Base-by-base conservation (phyloP, 2,113 vertebrate species). In the human region DNA sequence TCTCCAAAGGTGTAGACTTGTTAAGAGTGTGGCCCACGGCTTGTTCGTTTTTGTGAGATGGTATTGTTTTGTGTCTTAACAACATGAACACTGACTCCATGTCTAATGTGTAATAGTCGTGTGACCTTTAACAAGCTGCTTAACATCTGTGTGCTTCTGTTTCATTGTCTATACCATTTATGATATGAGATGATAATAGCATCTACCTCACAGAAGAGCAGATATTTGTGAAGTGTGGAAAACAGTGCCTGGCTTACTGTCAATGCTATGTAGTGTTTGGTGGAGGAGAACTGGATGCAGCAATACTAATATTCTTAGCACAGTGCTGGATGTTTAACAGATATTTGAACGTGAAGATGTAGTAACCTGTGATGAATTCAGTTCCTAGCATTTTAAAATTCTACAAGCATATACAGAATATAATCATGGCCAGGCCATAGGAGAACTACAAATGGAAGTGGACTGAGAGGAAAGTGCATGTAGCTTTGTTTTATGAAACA, bases 401-500 rank as follows among this genome's bases (percentile, higher is more conserved):
- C 57, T 59, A 0, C 43, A 61, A 61, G 73, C 35, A 43, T 48
- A 4, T 92, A 30, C 5, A 55, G 80, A 73, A 81, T 93, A n/a
- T 70, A 76, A 61, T 73, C 12, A 57, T n/a, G 35, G 23, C 84
- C 52, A 78, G 59, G 70, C 86, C 83, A 38, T 18, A 83, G 76
- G 45, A 43, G 78, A 50, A 79, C 50, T 35, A 66, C 45, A 89
- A 89, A 10, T 45, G 12, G 50, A 95, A 90, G 61, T 80, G 59
- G 43, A 25, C 64, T 61, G 25, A 79, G 50, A 92, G 18, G 75
- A 61, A 12, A 80, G n/a, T 85, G 8, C n/a, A 25, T 45, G 23
- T 35, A 88, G 32, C 35, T 94, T 86, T 68, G 55, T 87, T 87
- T 85, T 75, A 81, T 89, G 82, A 91, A 93, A 89, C 50, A 83